Evolutionary conservation across 2,888 invertebrate species (phyloP).

Genomic region (Athalia circularis): DNA sequence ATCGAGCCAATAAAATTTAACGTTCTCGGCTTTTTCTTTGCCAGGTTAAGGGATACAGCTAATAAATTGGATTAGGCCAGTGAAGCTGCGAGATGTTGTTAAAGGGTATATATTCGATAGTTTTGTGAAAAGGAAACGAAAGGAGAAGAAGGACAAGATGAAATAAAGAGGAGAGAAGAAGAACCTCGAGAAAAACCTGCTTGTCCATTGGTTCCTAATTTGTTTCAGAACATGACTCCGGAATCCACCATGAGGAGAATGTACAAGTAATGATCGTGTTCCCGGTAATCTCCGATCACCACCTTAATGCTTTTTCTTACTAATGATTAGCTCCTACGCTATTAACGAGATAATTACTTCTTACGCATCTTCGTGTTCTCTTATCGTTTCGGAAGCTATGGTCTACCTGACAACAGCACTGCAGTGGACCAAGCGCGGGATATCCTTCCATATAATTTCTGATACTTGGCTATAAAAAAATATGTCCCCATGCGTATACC

Average conservation of each 20-base stretch:
- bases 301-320: constrained; percentile 43
- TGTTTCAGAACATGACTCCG: constrained; percentile 56
- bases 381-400: constrained; percentile 6
- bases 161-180: constrained; percentile 1
- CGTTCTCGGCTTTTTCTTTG: constrained; percentile 53
- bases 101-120: constrained; percentile 16
- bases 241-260: constrained; percentile 49
- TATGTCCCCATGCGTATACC: background rate
- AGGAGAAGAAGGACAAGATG: background rate
- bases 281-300: constrained; percentile 54
- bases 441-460: background rate
- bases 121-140: constrained; percentile 7
- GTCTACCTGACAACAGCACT: constrained; percentile 1
- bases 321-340: constrained; percentile 55
- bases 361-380: constrained; percentile 34
- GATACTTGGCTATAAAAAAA: background rate
- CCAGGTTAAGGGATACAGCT: constrained; percentile 56
- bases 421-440: background rate
- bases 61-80: constrained; percentile 57
- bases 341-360: constrained; percentile 54
- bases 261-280: constrained; percentile 56
- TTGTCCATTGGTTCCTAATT: constrained; percentile 61
- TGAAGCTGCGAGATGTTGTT: constrained; percentile 50
- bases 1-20: constrained; percentile 63
- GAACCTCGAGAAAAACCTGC: constrained; percentile 17